A percentile compares a stretch with the other conserved stretches of the same genome.
phyloP scores from a whole-genome alignment of 2,113 vertebrate species.

The Malurus cyaneus region DNA sequence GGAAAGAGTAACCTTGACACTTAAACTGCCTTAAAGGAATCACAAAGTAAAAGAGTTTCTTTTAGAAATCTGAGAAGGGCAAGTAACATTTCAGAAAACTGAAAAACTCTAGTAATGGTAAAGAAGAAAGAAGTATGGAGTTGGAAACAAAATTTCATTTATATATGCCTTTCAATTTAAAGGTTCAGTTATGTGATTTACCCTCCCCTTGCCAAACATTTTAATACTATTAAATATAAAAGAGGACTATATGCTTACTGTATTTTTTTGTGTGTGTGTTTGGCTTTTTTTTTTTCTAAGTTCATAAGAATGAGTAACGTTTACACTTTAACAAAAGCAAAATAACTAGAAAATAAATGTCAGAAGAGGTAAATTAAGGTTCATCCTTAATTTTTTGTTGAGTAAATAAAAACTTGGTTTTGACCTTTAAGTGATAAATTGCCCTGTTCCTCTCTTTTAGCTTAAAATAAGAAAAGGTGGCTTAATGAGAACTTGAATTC shows the following conservation, averaged over 20 bases:
- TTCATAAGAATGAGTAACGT: neutral
- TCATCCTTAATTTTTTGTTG: neutral
- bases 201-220: rapidly evolving
- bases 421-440: conserved; percentile 4
- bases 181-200: neutral
- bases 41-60: neutral
- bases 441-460: neutral
- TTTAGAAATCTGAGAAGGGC: neutral
- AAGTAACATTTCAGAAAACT: neutral
- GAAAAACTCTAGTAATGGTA: neutral
- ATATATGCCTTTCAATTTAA: neutral
- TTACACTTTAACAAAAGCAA: neutral
- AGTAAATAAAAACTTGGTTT: neutral
- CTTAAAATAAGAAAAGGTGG: neutral
- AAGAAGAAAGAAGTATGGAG: neutral
- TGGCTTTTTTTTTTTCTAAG: neutral
- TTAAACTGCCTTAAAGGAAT: neutral
- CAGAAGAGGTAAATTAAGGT: neutral
- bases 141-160: neutral
- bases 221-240: neutral
- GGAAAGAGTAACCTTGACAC: neutral
- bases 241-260: neutral
- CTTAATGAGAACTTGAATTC: neutral
- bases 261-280: neutral
- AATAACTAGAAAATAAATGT: neutral